Evolutionary conservation across 1,140 invertebrate species (phyloP).

Genomic region (Thereuonema tuberculata): DNA sequence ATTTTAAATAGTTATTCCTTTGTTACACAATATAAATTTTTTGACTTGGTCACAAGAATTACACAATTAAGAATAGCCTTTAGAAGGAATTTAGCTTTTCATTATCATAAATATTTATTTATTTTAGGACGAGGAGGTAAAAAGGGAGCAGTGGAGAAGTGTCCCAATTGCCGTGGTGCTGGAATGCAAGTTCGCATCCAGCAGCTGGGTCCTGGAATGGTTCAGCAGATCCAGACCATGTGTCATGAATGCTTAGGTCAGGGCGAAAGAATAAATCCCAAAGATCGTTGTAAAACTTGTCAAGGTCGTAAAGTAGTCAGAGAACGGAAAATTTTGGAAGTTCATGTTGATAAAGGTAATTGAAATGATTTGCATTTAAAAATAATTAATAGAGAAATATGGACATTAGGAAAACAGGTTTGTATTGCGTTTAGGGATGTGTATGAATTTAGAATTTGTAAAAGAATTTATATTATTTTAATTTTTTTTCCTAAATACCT

Average conservation of each 20-base stretch:
- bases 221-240: conserved; percentile 87
- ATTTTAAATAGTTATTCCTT: too few species aligned
- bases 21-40: too few species aligned
- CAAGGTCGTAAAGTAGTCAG: conserved; percentile 77
- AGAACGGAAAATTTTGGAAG: conserved; percentile 91
- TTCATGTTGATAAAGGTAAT: conserved; percentile 86
- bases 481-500: too few species aligned
- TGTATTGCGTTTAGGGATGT: too few species aligned
- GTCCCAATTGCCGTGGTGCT: conserved; percentile 68
- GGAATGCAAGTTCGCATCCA: conserved; percentile 86
- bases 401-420: too few species aligned
- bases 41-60: too few species aligned
- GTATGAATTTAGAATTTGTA: too few species aligned
- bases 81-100: too few species aligned
- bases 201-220: conserved; percentile 86
- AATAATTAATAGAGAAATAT: too few species aligned
- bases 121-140: conserved; percentile 63
- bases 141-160: conserved; percentile 80
- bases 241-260: conserved; percentile 79
- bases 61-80: too few species aligned
- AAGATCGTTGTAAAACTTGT: conserved; percentile 87
- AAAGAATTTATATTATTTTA: too few species aligned
- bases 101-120: not conserved
- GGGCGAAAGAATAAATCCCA: conserved; percentile 70
- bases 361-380: too few species aligned